A percentile compares a stretch with the other conserved stretches of the same genome.
These are phyloP conservation scores for Haemorhous mexicanus DNA, from an alignment of 2,113 vertebrate species.

Conservation along the genomic window DNA sequence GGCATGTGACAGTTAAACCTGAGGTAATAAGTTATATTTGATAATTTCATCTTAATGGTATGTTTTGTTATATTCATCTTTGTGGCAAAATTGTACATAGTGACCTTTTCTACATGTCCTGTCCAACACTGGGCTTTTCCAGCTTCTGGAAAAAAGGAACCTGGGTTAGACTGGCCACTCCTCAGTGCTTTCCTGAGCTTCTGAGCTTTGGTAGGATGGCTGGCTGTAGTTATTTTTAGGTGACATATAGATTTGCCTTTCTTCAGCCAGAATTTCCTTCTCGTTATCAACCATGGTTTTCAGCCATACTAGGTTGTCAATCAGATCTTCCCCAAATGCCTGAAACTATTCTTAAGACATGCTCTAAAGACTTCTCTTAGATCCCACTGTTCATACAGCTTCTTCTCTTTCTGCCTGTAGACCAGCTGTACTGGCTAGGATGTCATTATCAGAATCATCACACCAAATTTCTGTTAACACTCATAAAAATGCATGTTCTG, in stretches of 20 bases:
- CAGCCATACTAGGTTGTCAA: background rate
- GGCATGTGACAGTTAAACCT: background rate
- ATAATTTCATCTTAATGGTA: background rate
- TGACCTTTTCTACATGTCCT: background rate
- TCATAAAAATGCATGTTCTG: slow-evolving; percentile 33
- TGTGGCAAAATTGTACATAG: background rate
- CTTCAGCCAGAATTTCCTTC: background rate
- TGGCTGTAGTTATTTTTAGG: background rate
- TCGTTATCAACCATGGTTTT: background rate
- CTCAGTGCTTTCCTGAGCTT: background rate
- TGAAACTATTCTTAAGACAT: background rate
- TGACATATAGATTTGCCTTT: background rate
- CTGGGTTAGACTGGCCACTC: background rate
- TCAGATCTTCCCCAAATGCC: background rate
- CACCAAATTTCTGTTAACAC: slow-evolving; percentile 42
- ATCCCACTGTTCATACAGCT: background rate
- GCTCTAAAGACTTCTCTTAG: background rate
- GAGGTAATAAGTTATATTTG: background rate
- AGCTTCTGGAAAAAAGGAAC: background rate
- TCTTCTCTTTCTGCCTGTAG: background rate
- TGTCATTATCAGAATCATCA: background rate
- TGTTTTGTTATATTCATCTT: background rate
- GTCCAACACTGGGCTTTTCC: background rate
- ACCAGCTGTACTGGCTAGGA: slow-evolving; percentile 5
- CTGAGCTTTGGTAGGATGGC: background rate